These are phyloP conservation scores for Pseudachorutes palmiensis DNA, from an alignment of 1,140 invertebrate genomes.

Conservation along the genomic window DNA sequence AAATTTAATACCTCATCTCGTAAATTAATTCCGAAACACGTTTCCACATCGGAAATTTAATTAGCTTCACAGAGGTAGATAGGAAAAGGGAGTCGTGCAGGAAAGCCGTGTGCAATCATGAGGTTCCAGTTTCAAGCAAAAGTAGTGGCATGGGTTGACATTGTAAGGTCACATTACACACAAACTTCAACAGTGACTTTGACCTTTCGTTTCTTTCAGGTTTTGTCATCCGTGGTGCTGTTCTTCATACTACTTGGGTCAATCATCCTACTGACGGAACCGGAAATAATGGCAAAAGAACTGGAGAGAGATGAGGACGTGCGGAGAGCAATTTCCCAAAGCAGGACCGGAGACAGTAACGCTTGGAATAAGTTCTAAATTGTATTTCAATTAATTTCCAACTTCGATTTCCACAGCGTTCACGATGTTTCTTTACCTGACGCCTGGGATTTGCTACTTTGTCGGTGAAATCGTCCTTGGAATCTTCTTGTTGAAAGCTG, in stretches of 20 bases:
- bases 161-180: conserved; percentile 25
- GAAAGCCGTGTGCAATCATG: background rate
- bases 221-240: conserved; percentile 6
- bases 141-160: conserved; percentile 26
- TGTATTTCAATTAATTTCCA: background rate
- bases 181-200: too few species aligned
- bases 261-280: background rate
- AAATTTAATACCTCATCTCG: too few species aligned
- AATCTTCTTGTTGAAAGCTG: conserved; percentile 8
- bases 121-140: conserved; percentile 23
- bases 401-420: background rate
- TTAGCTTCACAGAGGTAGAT: background rate
- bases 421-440: background rate
- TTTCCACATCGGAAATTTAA: background rate
- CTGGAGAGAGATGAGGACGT: background rate
- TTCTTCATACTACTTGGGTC: background rate
- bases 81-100: background rate
- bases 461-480: conserved; percentile 26
- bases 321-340: background rate
- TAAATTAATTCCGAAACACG: too few species aligned
- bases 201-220: background rate
- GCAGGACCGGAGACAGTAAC: background rate
- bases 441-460: conserved; percentile 22
- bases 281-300: background rate
- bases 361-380: background rate